Evolutionary conservation across 2,888 invertebrate species (phyloP).

Genomic region (Euplagia quadripunctaria): DNA sequence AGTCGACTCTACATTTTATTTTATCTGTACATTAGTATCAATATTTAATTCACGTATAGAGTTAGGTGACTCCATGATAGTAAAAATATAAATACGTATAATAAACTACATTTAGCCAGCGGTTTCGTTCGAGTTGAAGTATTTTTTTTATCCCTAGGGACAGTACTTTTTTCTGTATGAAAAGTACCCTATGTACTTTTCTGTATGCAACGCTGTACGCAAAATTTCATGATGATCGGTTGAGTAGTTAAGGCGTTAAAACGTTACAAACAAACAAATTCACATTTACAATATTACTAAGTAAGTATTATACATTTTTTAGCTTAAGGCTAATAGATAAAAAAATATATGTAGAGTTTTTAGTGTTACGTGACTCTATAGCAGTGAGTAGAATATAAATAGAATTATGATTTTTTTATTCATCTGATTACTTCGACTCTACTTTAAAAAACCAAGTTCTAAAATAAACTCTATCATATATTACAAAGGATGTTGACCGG

Average conservation of each 20-base stretch:
- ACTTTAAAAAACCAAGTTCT: background rate
- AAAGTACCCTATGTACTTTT: no score
- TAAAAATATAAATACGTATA: background rate
- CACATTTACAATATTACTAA: no score
- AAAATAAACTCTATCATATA: background rate
- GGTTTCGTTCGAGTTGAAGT: background rate
- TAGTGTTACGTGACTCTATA: background rate
- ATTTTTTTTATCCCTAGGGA: no score
- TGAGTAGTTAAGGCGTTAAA: background rate
- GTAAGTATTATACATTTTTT: no score
- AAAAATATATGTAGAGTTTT: background rate
- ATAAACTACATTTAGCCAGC: background rate
- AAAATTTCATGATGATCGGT: background rate
- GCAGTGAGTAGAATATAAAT: background rate
- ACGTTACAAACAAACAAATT: no score
- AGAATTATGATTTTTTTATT: background rate
- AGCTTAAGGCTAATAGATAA: no score
- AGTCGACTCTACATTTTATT: background rate
- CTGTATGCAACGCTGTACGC: background rate
- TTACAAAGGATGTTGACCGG: constrained; percentile 14
- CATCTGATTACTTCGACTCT: background rate
- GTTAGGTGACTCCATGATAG: background rate
- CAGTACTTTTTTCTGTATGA: no score
- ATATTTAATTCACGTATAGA: background rate
- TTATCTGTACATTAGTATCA: background rate